Conservation (phyloP, 2,113 vertebrate species). For the Chamaetylas fuelleborni region DNA sequence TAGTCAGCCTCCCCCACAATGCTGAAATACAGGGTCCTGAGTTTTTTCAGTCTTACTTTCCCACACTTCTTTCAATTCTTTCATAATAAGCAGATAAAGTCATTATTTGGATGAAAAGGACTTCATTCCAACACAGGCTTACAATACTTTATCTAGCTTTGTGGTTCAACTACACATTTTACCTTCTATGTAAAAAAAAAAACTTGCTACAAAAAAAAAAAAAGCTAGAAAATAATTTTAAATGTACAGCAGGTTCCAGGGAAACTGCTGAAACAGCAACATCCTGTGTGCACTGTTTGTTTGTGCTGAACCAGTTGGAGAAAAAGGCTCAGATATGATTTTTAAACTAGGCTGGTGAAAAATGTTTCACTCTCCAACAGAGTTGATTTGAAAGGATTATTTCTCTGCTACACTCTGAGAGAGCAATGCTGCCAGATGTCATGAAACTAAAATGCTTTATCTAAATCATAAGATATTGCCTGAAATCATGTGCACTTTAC, state of each 20-base stretch:
- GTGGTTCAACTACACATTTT: slow-evolving; percentile 18
- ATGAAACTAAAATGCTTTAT: neutral
- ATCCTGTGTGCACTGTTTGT: neutral
- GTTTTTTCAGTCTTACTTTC: slow-evolving; percentile 12
- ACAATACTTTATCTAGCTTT: neutral
- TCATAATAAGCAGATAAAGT: slow-evolving; percentile 40
- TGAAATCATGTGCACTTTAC: neutral
- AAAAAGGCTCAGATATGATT: neutral
- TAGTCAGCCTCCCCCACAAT: neutral
- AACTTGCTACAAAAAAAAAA: neutral
- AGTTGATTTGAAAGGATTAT: slow-evolving; percentile 10
- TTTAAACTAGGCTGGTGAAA: neutral
- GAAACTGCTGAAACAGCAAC: slow-evolving; percentile 21
- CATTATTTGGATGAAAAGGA: slow-evolving; percentile 26
- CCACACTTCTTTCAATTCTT: slow-evolving; percentile 32
- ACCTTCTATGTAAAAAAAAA: neutral
- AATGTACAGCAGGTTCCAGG: neutral
- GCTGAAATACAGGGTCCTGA: neutral
- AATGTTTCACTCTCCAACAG: neutral
- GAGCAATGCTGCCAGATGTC: neutral
- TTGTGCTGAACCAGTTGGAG: slow-evolving; percentile 23
- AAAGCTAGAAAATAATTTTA: neutral
- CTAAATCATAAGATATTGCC: neutral
- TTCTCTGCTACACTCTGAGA: neutral
- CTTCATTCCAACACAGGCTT: neutral